Percentiles rank a stretch among this genome's conserved stretches.
phyloP scores from a whole-genome alignment of 2,888 invertebrate genomes.

The Mylabris sibirica region DNA sequence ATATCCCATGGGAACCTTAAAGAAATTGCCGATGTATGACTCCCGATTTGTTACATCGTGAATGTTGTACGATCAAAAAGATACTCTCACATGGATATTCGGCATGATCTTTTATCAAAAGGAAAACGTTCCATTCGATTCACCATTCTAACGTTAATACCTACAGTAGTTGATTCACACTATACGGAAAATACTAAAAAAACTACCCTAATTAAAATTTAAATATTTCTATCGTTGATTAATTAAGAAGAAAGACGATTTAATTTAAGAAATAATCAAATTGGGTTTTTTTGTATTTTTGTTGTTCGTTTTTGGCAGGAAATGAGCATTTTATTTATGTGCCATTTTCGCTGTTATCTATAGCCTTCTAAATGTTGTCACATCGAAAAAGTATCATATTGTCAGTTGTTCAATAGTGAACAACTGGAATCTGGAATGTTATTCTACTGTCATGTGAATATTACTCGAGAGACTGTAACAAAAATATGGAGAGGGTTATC shows the following conservation, averaged over 20 bases:
- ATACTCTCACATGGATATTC: slow-evolving; percentile 40
- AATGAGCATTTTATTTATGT: not conserved
- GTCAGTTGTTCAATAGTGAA: slow-evolving; percentile 6
- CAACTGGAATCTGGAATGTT: slow-evolving; percentile 7
- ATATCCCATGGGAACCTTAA: slow-evolving; percentile 59
- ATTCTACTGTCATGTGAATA: slow-evolving; percentile 27
- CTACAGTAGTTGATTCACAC: not conserved
- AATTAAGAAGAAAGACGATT: not conserved
- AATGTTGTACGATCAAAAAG: slow-evolving; percentile 51
- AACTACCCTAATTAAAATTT: not conserved
- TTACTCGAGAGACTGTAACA: slow-evolving; percentile 29
- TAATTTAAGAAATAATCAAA: not conserved
- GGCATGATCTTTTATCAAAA: slow-evolving; percentile 20
- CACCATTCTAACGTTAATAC: not conserved
- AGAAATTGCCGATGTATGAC: slow-evolving; percentile 63
- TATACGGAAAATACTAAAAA: not conserved
- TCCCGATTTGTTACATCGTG: slow-evolving; percentile 58
- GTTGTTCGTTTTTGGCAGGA: not conserved
- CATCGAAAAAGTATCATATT: slow-evolving; percentile 1
- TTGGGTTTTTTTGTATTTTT: not conserved
- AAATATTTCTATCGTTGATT: not conserved
- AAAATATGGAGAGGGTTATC: slow-evolving; percentile 47
- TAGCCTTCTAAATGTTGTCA: not conserved
- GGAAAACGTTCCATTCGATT: not conserved
- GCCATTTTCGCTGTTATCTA: not conserved